Base-by-base conservation (phyloP, 2,797 vertebrate species). In the Crossoptilon crossoptilon region DNA sequence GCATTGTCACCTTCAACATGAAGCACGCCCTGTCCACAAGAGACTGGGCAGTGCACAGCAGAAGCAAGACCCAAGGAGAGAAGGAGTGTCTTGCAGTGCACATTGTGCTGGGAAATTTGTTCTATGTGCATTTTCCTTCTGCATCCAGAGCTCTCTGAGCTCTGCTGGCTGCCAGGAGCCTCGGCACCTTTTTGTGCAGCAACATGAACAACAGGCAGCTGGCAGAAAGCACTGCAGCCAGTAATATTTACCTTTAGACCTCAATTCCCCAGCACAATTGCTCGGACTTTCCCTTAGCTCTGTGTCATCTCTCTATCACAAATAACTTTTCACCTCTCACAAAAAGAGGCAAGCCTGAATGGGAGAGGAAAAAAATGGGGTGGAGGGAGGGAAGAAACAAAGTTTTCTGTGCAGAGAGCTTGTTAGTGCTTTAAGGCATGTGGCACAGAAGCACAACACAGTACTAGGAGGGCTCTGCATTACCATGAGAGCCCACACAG, bases 1-100 rank as follows among this genome's bases (percentile, higher is more conserved):
- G 1, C 46, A 2, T 46, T 23, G 53, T 23, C 16, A 63, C 22
- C 29, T 86, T 56, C 59, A n/a, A 1, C 7, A 46, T 0, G 0
- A 69, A 33, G 11, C 26, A 53, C 15, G 58, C 7, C 12, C 19
- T 60, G 14, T 24, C 48, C 5, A 4, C 24, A 31, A 41, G 29
- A 76, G n/a, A 8, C 35, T 39, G 27, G 31, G 43, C 46, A 63
- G 17, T 29, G 6, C 21, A 11, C 10, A n/a, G 26, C 44, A 55
- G 27, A 41, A 63, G 62, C 43, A 75, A 46, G 37, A 66, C 19
- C 4, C 1, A 1, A 31, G 21, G 6, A 67, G 48, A 0, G 18
- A 75, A 63, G 1, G 3, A 79, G 8, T 53, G 75, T 39, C 26
- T 70, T 76, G 41, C n/a, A 55, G 17, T 53, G 44, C 64, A 19